A percentile compares a stretch with the other conserved stretches of the same genome.
Conservation (phyloP, 1,140 invertebrate species). For the Drosophila pruinosa region DNA sequence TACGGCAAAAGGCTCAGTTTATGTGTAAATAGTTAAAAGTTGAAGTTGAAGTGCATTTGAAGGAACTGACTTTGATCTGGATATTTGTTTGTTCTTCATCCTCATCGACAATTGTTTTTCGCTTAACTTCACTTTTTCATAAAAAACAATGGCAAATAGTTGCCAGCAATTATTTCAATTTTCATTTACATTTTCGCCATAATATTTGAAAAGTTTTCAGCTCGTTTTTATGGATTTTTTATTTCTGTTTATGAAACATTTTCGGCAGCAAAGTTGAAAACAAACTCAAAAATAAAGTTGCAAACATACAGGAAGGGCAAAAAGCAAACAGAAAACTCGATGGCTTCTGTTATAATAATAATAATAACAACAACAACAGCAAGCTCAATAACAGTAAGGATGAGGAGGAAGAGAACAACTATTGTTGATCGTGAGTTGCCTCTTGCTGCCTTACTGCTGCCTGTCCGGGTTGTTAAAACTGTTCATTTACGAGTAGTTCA, state of each 20-base stretch:
- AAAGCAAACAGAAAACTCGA: constrained; percentile 22
- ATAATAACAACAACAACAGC: constrained; percentile 9
- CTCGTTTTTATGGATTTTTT: constrained; percentile 22
- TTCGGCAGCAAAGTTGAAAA: constrained; percentile 36
- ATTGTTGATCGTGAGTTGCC: constrained; percentile 9
- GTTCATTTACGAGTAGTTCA: constrained; percentile 37
- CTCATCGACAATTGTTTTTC: not conserved
- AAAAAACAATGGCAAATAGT: constrained; percentile 42
- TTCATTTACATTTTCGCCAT: constrained; percentile 44
- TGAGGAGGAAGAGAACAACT: constrained; percentile 4
- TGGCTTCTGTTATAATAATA: constrained; percentile 4
- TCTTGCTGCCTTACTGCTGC: constrained; percentile 1
- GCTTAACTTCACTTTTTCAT: not conserved
- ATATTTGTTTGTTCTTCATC: not conserved
- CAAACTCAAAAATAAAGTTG: constrained; percentile 37
- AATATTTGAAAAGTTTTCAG: constrained; percentile 41
- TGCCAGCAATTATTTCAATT: constrained; percentile 47
- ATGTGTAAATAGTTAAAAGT: not conserved
- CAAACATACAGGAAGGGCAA: not conserved
- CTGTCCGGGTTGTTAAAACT: constrained; percentile 30
- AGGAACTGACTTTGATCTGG: not conserved
- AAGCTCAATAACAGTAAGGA: not conserved
- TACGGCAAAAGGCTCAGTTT: not conserved
- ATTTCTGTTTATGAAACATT: constrained; percentile 42
- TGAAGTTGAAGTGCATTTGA: not conserved